Conservation (phyloP, 1,140 invertebrate genomes). For the Drosophila mojavensis region DNA sequence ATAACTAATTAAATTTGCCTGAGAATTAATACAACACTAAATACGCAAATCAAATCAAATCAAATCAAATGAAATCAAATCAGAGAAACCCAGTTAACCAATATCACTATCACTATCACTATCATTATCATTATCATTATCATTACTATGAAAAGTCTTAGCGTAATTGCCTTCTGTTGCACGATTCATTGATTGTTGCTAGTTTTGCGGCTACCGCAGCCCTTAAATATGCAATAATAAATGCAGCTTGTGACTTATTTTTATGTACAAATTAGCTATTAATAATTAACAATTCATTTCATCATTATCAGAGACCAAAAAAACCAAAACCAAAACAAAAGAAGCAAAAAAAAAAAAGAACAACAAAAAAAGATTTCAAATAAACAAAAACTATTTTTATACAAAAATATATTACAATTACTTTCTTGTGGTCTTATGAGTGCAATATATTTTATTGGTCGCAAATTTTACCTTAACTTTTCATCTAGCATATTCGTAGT, state of each 20-base stretch:
- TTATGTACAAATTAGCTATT: conserved; percentile 77
- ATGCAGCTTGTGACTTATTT: conserved; percentile 78
- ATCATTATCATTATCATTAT: too few species aligned
- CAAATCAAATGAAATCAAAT: neutral
- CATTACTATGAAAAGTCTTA: conserved; percentile 10
- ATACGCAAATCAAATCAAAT: neutral
- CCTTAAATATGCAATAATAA: conserved; percentile 67
- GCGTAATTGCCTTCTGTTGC: conserved; percentile 45
- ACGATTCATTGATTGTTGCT: conserved; percentile 27
- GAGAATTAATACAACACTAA: conserved; percentile 1
- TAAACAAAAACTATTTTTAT: conserved; percentile 30
- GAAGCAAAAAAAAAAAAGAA: conserved; percentile 39
- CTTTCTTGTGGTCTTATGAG: too few species aligned
- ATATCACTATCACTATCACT: conserved; percentile 16
- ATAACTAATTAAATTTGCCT: conserved; percentile 12
- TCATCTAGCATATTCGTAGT: too few species aligned
- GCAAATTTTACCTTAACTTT: too few species aligned
- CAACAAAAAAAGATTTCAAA: conserved; percentile 29
- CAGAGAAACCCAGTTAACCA: conserved; percentile 21
- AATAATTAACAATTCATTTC: conserved; percentile 69
- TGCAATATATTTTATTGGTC: too few species aligned
- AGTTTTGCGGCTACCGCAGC: conserved; percentile 7
- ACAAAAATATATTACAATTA: conserved; percentile 3
- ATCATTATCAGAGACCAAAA: conserved; percentile 61
- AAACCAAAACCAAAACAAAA: conserved; percentile 37